Evolutionary conservation across 2,888 invertebrate genomes (phyloP).

Genomic region (Sialis lutaria): DNA sequence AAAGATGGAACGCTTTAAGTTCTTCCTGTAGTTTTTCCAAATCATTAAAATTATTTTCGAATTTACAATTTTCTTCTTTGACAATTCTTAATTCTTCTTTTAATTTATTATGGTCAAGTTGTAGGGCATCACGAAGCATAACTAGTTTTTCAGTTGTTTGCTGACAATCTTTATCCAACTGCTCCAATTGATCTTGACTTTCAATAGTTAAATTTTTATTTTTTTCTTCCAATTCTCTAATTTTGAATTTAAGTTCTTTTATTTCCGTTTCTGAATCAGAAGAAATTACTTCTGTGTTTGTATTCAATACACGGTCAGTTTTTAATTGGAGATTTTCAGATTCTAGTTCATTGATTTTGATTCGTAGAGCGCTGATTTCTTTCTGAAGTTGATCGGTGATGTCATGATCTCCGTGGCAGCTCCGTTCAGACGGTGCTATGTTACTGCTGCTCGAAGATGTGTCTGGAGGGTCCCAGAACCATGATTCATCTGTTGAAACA

Average conservation of each 20-base stretch:
- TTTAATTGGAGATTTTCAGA: conserved; percentile 12
- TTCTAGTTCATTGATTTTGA: conserved; percentile 7
- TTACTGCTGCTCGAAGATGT: conserved; percentile 15
- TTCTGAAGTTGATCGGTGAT: neutral
- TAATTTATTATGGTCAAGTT: conserved; percentile 20
- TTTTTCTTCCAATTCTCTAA: conserved; percentile 17
- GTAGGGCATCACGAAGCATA: conserved; percentile 20
- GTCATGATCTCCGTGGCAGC: conserved; percentile 11
- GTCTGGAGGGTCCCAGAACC: conserved; percentile 34
- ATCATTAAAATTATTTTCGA: conserved; percentile 24
- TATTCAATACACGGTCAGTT: neutral
- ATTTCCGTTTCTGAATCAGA: neutral
- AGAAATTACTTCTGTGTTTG: too few relatives aligned
- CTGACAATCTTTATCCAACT: conserved; percentile 24
- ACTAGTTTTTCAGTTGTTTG: conserved; percentile 21
- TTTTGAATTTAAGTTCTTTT: neutral
- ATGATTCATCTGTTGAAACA: conserved; percentile 18
- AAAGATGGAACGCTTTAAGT: neutral
- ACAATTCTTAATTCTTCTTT: conserved; percentile 31
- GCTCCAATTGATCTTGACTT: conserved; percentile 20
- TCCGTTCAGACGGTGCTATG: conserved; percentile 27
- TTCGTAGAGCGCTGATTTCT: conserved; percentile 6
- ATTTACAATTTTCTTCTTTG: conserved; percentile 22
- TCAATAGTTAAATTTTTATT: conserved; percentile 19
- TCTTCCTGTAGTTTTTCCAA: neutral